Conservation (phyloP, 2,888 invertebrate species). For the Altica lythri region DNA sequence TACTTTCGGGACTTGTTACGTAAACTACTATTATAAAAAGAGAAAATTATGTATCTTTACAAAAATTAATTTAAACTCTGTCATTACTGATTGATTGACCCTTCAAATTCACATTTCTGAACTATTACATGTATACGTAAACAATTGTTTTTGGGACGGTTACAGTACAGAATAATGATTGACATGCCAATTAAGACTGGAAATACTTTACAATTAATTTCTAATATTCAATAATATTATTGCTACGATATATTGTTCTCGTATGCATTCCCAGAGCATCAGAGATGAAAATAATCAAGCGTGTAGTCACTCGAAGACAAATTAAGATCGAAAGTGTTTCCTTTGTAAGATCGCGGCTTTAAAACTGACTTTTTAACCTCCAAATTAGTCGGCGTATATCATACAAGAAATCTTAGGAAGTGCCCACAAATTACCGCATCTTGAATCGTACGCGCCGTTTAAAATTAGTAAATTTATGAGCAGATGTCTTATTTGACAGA, state of each 20-base stretch:
- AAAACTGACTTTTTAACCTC: slow-evolving; percentile 22
- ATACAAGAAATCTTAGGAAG: slow-evolving; percentile 17
- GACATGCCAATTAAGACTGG: no score
- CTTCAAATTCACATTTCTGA: no score
- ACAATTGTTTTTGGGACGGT: no score
- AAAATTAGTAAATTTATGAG: slow-evolving; percentile 26
- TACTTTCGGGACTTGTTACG: no score
- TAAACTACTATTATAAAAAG: no score
- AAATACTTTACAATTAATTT: no score
- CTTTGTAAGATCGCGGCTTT: slow-evolving; percentile 37
- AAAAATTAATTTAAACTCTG: no score
- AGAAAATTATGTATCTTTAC: no score
- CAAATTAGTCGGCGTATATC: slow-evolving; percentile 36
- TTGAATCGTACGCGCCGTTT: not conserved
- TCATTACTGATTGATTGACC: no score
- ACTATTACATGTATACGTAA: no score
- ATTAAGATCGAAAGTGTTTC: slow-evolving; percentile 44
- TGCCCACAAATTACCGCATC: slow-evolving; percentile 22
- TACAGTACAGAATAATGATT: no score
- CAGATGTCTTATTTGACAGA: slow-evolving; percentile 17
- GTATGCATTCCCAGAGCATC: slow-evolving; percentile 18
- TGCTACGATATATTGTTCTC: not conserved
- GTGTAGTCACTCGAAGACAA: slow-evolving; percentile 41
- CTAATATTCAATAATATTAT: no score
- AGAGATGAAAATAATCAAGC: slow-evolving; percentile 37